Evolutionary conservation across 1,140 invertebrate genomes (phyloP), one percentile per base, ranked within the genome.

Genomic region (Bombus turneri): DNA sequence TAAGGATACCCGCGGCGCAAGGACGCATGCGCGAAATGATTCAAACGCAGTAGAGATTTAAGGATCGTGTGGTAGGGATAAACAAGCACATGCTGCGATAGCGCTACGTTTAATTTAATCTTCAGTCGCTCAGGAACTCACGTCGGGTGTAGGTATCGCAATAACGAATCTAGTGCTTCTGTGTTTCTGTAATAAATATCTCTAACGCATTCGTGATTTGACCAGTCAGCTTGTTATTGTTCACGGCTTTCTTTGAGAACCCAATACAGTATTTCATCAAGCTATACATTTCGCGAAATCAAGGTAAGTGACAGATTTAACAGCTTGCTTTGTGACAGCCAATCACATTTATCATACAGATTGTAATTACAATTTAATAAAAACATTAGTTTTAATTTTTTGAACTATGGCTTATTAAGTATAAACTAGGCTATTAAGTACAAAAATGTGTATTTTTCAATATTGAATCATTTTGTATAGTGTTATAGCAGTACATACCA

Each of bases 61-160:
- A 76, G 34, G 59, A 71, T 34, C 37, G 3, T 1, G 4, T 37
- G 31, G 68, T 87, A 71, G 71, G 77, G 71, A 64, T 47, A 66
- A 69, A 79, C 71, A 37, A 57, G 53, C 81, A 79, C 80, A 80
- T 82, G 81, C n/a, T 4, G 25, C 25, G 74, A 85, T 89, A 79
- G 78, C 43, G 72, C 47, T 53, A 59, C 22, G 47, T 78, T 85
- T 82, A 43, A 66, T 78, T 85, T 79, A 43, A 66, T 78, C 22
- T 80, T 87, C 86, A 90, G 85, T 89, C 72, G 57, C 66, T 81
- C 43, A 15, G 68, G 18, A 69, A 72, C 69, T 79, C 59, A 82
- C 59, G 37, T 85, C 57, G 64, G 25, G 85, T 85, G 69, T 12
- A 41, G 72, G 28, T 59, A n/a, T 41, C 18, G 71, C 22, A 0